Evolutionary conservation across 2,113 vertebrate genomes (phyloP), one percentile per base, ranked within the genome.

Genomic region (Chitala chitala): DNA sequence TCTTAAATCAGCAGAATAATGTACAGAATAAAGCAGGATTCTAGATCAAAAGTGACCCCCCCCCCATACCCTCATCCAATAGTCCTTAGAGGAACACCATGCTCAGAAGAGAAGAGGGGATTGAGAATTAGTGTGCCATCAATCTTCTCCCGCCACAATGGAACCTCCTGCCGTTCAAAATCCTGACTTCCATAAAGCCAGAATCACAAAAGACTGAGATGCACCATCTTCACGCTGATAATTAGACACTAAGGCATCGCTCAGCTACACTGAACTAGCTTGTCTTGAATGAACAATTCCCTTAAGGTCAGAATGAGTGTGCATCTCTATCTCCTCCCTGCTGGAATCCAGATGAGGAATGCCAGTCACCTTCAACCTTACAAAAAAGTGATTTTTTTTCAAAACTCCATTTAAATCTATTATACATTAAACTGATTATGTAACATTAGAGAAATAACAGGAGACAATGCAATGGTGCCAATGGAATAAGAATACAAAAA

Each of bases 41-140:
- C 50, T 40, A 66, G 73, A 74, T 74, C 73, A 65, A 74, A 68
- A 54, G 46, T 65, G 33, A 29, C 56, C 22, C 44, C 20, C 15
- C 48, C 58, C 44, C 12, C 44, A n/a, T n/a, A n/a, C n/a, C n/a
- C n/a, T n/a, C n/a, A n/a, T 22, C 56, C 56, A 29, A 48, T 12
- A 1, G 8, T 74, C 61, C 33, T 74, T 54, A 54, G 59, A 53
- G 61, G 46, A 73, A 24, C 17, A 48, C 58, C 22, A 44, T 51
- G 29, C 56, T 33, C 20, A 36, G 58, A 48, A 29, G 40, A 36
- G 46, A 50, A 29, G 40, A 33, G n/a, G n/a, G 59, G 58, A 64
- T 40, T 36, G 44, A n/a, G 33, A 33, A 48, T 54, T 51, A 74
- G 1, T n/a, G 24, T 9, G 3, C 13, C 24, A 24, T 53, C 46